phyloP scores from a whole-genome alignment of 1,140 invertebrate genomes.

The Mamestra configurata region DNA sequence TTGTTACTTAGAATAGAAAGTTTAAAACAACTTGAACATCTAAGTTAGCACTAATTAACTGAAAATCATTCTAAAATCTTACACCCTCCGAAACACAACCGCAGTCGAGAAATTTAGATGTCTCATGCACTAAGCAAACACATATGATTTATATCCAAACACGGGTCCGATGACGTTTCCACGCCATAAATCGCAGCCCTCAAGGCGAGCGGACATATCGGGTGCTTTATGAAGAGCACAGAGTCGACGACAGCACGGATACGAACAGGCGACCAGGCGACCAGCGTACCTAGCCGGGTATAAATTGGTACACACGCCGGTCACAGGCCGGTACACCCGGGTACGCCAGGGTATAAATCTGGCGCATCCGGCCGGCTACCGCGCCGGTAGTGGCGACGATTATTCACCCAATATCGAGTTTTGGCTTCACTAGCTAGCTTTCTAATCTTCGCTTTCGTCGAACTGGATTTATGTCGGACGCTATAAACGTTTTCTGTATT shows the following conservation, averaged over 20 bases:
- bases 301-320: slow-evolving; percentile 62
- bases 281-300: slow-evolving; percentile 58
- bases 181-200: slow-evolving; percentile 85
- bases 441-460: slow-evolving; percentile 82
- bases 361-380: slow-evolving; percentile 81
- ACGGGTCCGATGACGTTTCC: slow-evolving; percentile 84
- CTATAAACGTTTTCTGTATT: slow-evolving; percentile 49
- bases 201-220: slow-evolving; percentile 82
- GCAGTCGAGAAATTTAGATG: slow-evolving; percentile 81
- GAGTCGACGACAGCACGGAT: slow-evolving; percentile 74
- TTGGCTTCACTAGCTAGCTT: slow-evolving; percentile 83
- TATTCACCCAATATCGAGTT: slow-evolving; percentile 88
- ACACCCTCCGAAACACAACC: slow-evolving; percentile 52
- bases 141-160: slow-evolving; percentile 83
- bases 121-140: slow-evolving; percentile 80
- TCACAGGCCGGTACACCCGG: slow-evolving; percentile 71
- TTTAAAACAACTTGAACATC: not conserved
- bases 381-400: slow-evolving; percentile 86
- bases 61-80: slow-evolving; percentile 14
- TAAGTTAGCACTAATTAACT: not conserved
- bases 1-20: no score
- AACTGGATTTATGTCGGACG: slow-evolving; percentile 69
- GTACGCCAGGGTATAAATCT: slow-evolving; percentile 84
- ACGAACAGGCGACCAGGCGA: slow-evolving; percentile 27
- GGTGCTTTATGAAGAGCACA: slow-evolving; percentile 80